Percentiles rank a stretch among this genome's conserved stretches.
These are phyloP conservation scores for Acronicta psi DNA, from an alignment of 2,888 invertebrate genomes.

Conservation along the genomic window DNA sequence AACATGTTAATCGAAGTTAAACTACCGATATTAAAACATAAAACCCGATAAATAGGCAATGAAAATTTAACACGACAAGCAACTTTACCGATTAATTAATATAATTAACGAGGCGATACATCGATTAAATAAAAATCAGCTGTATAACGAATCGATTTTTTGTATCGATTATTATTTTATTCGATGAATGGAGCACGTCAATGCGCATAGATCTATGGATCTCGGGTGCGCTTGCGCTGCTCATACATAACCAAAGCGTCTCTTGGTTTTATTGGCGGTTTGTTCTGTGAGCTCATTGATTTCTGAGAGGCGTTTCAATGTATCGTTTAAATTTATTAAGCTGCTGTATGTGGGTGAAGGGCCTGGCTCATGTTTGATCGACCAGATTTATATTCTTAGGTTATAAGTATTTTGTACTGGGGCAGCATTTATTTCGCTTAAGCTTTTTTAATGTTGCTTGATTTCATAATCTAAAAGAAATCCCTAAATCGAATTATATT, in stretches of 20 bases:
- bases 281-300: slow-evolving; percentile 42
- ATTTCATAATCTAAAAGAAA: not conserved
- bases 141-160: slow-evolving; percentile 51
- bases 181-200: slow-evolving; percentile 29
- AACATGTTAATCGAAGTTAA: slow-evolving; percentile 25
- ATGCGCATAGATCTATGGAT: slow-evolving; percentile 15
- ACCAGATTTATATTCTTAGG: slow-evolving; percentile 6
- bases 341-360: slow-evolving; percentile 9
- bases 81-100: slow-evolving; percentile 51
- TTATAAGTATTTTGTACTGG: slow-evolving; percentile 1
- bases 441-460: too few relatives aligned
- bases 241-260: slow-evolving; percentile 21
- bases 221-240: slow-evolving; percentile 15
- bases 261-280: slow-evolving; percentile 38
- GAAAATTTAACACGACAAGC: slow-evolving; percentile 49
- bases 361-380: not conserved
- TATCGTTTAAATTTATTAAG: slow-evolving; percentile 38
- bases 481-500: too few relatives aligned
- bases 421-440: not conserved
- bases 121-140: slow-evolving; percentile 54
- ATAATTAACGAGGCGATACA: slow-evolving; percentile 56
- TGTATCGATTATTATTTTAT: slow-evolving; percentile 44
- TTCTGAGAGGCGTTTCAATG: slow-evolving; percentile 48
- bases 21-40: slow-evolving; percentile 20
- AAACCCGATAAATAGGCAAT: slow-evolving; percentile 42